Base-by-base conservation (phyloP, 2,113 vertebrate species). In the Psophia crepitans region DNA sequence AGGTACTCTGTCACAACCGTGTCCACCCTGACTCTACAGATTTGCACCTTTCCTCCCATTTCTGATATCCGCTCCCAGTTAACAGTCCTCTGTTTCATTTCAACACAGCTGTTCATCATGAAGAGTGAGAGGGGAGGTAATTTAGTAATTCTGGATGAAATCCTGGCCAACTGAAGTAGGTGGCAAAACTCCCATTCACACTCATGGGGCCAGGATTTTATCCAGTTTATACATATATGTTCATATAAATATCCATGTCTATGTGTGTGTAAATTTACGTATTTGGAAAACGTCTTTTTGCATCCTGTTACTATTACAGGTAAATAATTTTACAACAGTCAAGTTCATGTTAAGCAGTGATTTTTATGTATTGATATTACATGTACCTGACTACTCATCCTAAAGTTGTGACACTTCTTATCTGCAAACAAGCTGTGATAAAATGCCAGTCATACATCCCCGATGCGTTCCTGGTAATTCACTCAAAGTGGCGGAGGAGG, bases 131-230 rank as follows among this genome's bases (percentile, higher is more conserved):
- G 87, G 65, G 94, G 94, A 97, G 86, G 89, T 93, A 96, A 95
- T 97, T 95, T 96, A 95, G 95, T 95, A 87, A 95, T 93, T 96
- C 74, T 97, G 89, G 94, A 92, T 95, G 65, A 92, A 96, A 94
- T 97, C 95, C 93, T 96, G 95, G 76, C 77, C 91, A 0, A 65
- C 22, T 92, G 94, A 89, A 96, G 76, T 93, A 94, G 84, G 83
- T 96, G 92, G 92, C 94, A 96, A 65, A 90, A 89, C 35, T 97
- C 92, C 76, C 95, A 69, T 70, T 91, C 2, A 0, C 79, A 73
- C 48, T 73, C 84, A 53, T 0, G 0, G 18, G 61, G 65, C 89
- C 95, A 92, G 86, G 84, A 93, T 96, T 95, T 92, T 84, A 63
- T 43, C 54, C 11, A 5, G 87, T 89, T 87, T 83, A 17, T 73